These are phyloP conservation scores for Amphipyra tragopoginis DNA, from an alignment of 2,888 invertebrate genomes.

Conservation along the genomic window DNA sequence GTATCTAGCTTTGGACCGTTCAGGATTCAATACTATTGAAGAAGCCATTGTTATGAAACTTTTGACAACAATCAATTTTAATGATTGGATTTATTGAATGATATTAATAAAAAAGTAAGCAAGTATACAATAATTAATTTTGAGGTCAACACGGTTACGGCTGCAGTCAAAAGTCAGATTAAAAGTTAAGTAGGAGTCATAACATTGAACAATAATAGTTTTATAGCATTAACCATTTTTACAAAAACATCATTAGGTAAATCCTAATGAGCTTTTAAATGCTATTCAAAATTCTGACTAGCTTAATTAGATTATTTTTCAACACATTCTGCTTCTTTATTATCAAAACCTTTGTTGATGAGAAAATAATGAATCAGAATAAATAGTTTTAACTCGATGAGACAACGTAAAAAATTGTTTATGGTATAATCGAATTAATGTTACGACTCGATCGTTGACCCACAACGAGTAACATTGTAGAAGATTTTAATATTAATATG, in stretches of 20 bases:
- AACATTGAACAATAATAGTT: conserved; percentile 1
- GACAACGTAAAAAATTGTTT: conserved; percentile 32
- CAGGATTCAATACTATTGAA: too few relatives aligned
- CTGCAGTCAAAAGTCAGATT: conserved; percentile 11
- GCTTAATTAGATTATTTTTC: conserved; percentile 2
- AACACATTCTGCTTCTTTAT: background rate
- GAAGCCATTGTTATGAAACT: background rate
- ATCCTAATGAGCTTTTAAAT: conserved; percentile 32
- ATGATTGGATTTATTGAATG: background rate
- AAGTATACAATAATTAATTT: conserved; percentile 16
- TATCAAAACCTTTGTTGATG: conserved; percentile 2
- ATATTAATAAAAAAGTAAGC: conserved; percentile 9
- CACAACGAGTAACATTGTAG: conserved; percentile 24
- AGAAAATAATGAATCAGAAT: conserved; percentile 11
- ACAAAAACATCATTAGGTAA: background rate
- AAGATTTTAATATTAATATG: conserved; percentile 41
- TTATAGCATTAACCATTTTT: conserved; percentile 9
- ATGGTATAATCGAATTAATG: conserved; percentile 33
- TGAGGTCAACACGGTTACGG: conserved; percentile 29
- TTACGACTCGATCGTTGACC: conserved; percentile 50
- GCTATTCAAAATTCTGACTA: conserved; percentile 7
- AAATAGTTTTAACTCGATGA: conserved; percentile 4
- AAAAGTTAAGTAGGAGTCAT: conserved; percentile 20
- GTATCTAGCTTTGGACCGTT: too few relatives aligned
- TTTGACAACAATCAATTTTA: background rate